Percentiles rank a stretch among this genome's conserved stretches.
Conservation (phyloP, 2,888 invertebrate genomes). For the Epinotia nisella region DNA sequence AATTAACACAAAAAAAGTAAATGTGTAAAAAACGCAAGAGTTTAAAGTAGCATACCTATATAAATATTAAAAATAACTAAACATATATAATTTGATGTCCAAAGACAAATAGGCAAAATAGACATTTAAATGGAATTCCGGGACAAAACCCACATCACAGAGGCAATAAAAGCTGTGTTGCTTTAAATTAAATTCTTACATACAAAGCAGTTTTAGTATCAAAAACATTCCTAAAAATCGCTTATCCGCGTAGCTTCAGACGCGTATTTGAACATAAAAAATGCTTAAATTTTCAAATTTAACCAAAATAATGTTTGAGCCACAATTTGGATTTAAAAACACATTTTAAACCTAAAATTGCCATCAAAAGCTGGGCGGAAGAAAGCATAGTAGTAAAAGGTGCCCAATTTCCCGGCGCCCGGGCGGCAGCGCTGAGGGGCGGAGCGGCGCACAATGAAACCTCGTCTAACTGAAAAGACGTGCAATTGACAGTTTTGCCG, state of each 20-base stretch:
- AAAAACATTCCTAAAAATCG: constrained; percentile 32
- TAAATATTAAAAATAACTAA: background rate
- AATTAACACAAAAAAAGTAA: too few relatives aligned
- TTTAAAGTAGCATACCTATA: background rate
- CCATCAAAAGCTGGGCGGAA: constrained; percentile 52
- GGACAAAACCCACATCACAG: constrained; percentile 54
- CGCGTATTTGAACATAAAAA: constrained; percentile 21
- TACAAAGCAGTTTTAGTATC: constrained; percentile 48
- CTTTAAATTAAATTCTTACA: constrained; percentile 54
- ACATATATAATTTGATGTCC: background rate
- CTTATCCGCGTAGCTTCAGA: constrained; percentile 12
- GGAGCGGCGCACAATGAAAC: constrained; percentile 54
- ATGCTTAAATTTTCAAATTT: constrained; percentile 7
- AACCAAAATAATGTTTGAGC: constrained; percentile 32
- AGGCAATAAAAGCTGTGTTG: constrained; percentile 56
- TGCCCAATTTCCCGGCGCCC: constrained; percentile 51
- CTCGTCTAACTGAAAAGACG: constrained; percentile 55
- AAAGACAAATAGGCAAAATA: background rate
- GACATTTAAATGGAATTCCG: constrained; percentile 52
- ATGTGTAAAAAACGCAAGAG: too few relatives aligned
- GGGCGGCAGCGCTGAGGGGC: constrained; percentile 44
- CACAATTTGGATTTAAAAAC: constrained; percentile 48
- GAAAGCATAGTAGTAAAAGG: constrained; percentile 46
- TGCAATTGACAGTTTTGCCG: constrained; percentile 51
- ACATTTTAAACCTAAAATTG: constrained; percentile 54